A percentile compares a stretch with the other conserved stretches of the same genome.
These are phyloP conservation scores for Anseranas semipalmata DNA, from an alignment of 2,113 vertebrate genomes.

Conservation along the genomic window DNA sequence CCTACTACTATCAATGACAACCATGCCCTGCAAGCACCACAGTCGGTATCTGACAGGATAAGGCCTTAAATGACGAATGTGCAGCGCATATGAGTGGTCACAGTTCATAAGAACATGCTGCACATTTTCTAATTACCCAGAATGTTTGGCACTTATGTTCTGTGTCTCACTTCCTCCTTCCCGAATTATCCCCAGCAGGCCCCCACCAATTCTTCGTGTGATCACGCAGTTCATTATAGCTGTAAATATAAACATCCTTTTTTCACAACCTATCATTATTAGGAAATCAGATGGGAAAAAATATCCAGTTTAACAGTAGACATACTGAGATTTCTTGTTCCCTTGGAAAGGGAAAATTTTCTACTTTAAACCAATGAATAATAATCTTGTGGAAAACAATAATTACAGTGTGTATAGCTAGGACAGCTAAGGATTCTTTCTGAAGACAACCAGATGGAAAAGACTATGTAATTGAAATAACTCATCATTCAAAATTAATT, in stretches of 20 bases:
- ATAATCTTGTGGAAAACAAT: background rate
- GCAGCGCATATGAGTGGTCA: background rate
- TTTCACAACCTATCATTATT: background rate
- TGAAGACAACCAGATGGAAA: background rate
- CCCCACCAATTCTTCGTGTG: background rate
- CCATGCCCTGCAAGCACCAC: background rate
- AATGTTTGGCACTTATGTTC: background rate
- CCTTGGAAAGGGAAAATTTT: background rate
- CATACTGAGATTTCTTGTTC: background rate
- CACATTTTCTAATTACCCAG: background rate
- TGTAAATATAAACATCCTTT: constrained; percentile 20
- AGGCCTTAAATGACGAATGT: background rate
- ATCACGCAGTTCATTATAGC: constrained; percentile 2
- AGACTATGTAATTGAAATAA: background rate
- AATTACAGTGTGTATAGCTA: background rate
- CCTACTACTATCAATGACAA: background rate
- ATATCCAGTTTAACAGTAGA: background rate
- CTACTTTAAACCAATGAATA: background rate
- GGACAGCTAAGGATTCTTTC: background rate
- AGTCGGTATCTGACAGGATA: background rate
- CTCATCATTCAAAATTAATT: constrained; percentile 32
- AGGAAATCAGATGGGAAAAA: constrained; percentile 8
- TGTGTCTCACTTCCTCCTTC: background rate
- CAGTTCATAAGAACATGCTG: background rate
- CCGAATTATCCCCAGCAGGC: background rate